Percentiles rank a stretch among this genome's conserved stretches.
Conservation (phyloP, 2,888 invertebrate genomes). For the Bellardia pandia region DNA sequence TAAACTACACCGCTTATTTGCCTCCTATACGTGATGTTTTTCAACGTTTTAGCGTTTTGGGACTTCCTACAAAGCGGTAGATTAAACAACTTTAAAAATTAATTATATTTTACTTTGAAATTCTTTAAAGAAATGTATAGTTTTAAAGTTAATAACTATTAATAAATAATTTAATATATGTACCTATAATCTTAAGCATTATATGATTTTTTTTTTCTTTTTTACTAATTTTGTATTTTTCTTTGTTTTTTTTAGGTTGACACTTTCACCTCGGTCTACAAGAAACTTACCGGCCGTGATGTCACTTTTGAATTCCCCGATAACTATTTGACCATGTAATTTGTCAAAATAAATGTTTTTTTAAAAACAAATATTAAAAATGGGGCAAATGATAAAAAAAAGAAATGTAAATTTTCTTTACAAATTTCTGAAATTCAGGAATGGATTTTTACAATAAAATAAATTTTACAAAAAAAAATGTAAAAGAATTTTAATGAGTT, state of each 20-base stretch:
- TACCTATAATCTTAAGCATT: not conserved
- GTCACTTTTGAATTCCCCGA: constrained; percentile 99
- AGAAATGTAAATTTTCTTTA: constrained; percentile 64
- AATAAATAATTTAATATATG: constrained; percentile 33
- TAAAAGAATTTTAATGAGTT: constrained; percentile 11
- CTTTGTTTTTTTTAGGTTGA: constrained; percentile 89
- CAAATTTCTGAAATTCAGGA: constrained; percentile 80
- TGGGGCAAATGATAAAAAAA: constrained; percentile 49
- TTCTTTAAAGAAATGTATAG: constrained; percentile 4
- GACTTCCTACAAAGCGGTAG: constrained; percentile 81
- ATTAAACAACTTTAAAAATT: constrained; percentile 74
- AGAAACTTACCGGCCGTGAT: constrained; percentile 99
- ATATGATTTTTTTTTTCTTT: not conserved
- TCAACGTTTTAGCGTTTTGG: constrained; percentile 75
- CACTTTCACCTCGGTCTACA: constrained; percentile 99
- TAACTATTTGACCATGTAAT: constrained; percentile 91
- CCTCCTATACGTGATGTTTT: constrained; percentile 78
- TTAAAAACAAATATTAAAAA: constrained; percentile 22
- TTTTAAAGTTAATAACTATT: constrained; percentile 50
- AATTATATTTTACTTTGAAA: constrained; percentile 1
- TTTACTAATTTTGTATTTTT: constrained; percentile 75
- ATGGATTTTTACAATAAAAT: constrained; percentile 75
- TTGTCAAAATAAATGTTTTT: constrained; percentile 67
- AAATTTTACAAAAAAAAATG: constrained; percentile 76
- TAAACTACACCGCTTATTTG: constrained; percentile 78